Evolutionary conservation across 2,888 invertebrate genomes (phyloP), one percentile per base, ranked within the genome.

Genomic region (Cephonodes hylas): DNA sequence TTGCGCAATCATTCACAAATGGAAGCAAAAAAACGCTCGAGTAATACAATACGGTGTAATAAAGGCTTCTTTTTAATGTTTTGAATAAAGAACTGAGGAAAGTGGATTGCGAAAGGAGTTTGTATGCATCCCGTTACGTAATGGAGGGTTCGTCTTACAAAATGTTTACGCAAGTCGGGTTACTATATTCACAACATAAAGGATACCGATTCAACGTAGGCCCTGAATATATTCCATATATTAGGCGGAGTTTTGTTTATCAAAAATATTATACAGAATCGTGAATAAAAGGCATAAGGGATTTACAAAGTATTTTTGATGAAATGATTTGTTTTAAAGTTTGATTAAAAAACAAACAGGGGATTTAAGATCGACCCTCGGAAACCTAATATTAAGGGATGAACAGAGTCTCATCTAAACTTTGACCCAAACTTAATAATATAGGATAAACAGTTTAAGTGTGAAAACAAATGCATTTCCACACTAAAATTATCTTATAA

Each of bases 1-100:
- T 61, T 61, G 42, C 56, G 53, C 42, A 60, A 53, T 42, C 34
- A n/a, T 44, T 56, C 31, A 44, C 25, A 46, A 58, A 58, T 42
- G 42, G 56, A 10, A 31, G 44, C 57, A 61, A 45, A 56, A n/a
- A 44, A 61, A 31, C 23, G 15, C 18, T 53, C 31, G 31, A 20
- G 53, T 27, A 48, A 53, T n/a, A 8, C 18, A 31, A 53, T 53
- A 53, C 27, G 31, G 10, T 18, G 27, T 53, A 27, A 27, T 53
- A 13, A 15, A 23, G 31, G 34, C 38, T 38, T 58, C 53, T 53
- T 20, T 27, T 31, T 18, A 46, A 31, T 53, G 53, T 31, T 53
- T 48, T 20, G 27, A 31, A 15, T n/a, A n/a, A n/a, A 38, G 38
- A 38, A 38, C 13, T 10, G 0, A 38, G 7, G 23, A 25, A n/a